Evolutionary conservation across 2,888 invertebrate genomes (phyloP).

Genomic region (Cepaea hortensis): DNA sequence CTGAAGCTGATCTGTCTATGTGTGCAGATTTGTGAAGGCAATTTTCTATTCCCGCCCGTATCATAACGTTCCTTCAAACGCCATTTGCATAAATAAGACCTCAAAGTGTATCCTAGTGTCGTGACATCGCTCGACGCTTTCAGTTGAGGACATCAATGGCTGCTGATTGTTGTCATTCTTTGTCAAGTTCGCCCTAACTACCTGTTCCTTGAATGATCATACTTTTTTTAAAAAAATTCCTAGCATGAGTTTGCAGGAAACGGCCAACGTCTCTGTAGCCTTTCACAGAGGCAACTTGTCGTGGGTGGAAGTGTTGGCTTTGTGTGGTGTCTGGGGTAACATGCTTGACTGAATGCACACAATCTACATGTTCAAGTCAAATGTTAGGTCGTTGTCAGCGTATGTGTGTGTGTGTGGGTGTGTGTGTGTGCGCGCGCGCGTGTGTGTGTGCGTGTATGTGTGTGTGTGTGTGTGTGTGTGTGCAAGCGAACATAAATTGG

Average conservation of each 20-base stretch:
- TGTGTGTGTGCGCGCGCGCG: too few species aligned
- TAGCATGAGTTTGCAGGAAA: too few species aligned
- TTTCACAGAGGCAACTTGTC: too few species aligned
- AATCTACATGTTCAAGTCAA: too few species aligned
- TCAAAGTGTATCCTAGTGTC: not conserved
- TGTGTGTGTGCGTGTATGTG: too few species aligned
- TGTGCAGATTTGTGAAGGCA: not conserved
- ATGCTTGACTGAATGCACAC: too few species aligned
- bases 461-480: too few species aligned
- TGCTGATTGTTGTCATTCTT: not conserved
- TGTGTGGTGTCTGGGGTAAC: too few species aligned
- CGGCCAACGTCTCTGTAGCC: too few species aligned
- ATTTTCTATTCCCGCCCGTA: not conserved
- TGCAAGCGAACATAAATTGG: not conserved
- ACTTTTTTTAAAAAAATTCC: not conserved
- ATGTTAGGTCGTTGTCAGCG: too few species aligned
- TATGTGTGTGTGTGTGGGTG: too few species aligned
- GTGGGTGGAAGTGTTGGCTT: too few species aligned
- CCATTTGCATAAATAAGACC: slow-evolving; percentile 15
- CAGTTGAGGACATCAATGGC: not conserved
- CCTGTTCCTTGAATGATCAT: slow-evolving; percentile 6
- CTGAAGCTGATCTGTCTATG: not conserved
- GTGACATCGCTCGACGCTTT: not conserved
- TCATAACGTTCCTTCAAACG: not conserved
- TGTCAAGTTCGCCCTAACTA: not conserved